phyloP scores from a whole-genome alignment of 2,888 invertebrate genomes.

The Megamerina dolium region DNA sequence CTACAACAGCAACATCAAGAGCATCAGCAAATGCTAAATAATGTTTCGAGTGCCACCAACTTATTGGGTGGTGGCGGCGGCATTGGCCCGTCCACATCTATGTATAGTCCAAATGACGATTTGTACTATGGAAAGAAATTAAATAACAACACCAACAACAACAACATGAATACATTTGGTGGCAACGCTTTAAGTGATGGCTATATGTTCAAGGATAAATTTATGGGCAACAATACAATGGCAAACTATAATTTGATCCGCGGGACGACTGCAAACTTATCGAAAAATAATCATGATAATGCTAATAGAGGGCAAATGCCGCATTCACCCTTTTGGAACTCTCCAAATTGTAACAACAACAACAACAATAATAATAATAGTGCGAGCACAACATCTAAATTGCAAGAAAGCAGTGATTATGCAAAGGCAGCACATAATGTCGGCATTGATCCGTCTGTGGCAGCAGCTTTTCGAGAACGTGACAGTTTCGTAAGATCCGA shows the following conservation, averaged over 20 bases:
- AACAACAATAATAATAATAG: too few relatives aligned
- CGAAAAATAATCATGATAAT: slow-evolving; percentile 2
- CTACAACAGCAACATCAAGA: slow-evolving; percentile 25
- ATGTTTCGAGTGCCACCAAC: not conserved
- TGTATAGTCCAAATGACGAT: not conserved
- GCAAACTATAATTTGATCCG: too few relatives aligned
- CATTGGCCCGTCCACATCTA: not conserved
- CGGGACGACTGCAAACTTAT: too few relatives aligned
- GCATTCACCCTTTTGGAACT: slow-evolving; percentile 20
- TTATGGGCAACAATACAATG: slow-evolving; percentile 1
- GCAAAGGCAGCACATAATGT: too few relatives aligned
- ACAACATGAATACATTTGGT: slow-evolving; percentile 23
- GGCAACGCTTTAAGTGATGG: slow-evolving; percentile 9
- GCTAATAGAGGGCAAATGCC: slow-evolving; percentile 5
- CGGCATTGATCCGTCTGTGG: not conserved
- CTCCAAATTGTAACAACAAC: too few relatives aligned
- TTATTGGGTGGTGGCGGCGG: not conserved
- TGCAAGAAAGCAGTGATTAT: too few relatives aligned
- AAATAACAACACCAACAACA: too few relatives aligned
- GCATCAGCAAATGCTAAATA: slow-evolving; percentile 12
- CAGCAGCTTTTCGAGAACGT: slow-evolving; percentile 20
- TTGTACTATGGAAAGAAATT: slow-evolving; percentile 9
- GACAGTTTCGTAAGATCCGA: slow-evolving; percentile 52
- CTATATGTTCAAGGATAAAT: slow-evolving; percentile 13
- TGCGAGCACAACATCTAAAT: too few relatives aligned